Evolutionary conservation across 2,113 vertebrate species (phyloP), one percentile per base, ranked within the genome.

Genomic region (Ondatra zibethicus): DNA sequence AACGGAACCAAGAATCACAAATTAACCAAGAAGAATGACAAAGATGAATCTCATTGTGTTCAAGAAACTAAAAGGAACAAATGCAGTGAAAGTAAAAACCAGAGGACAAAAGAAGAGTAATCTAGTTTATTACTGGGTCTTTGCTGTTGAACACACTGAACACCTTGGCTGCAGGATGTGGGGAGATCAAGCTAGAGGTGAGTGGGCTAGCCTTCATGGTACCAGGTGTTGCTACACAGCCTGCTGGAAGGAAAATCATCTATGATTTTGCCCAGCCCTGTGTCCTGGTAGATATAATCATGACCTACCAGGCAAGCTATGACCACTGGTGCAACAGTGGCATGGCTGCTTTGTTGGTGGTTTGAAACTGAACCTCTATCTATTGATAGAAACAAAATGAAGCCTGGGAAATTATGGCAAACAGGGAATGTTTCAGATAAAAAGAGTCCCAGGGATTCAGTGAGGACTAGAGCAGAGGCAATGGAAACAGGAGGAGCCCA

Each of bases 291-390:
- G 42, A 11, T 36, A 68, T 0, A 47, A 36, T 23, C 1, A 47
- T 68, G 63, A 36, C 42, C 63, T 66, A 21, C 29, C 29, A 2
- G 42, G 31, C 42, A 50, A 66, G 12, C 23, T 50, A 36, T 2
- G 3, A 0, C 19, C 31, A 68, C 29, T 68, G 27, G 9, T 11
- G 2, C 42, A 25, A 36, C 25, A 25, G 10, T 23, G 17, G 29
- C 31, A 47, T 36, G 42, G 5, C 19, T 33, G 9, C 13, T 68
- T 7, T 25, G 19, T 36, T 4, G 85, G 29, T 55, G 27, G 2
- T 17, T 95, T 58, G n/a, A 58, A 55, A 70, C 0, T 5, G 33
- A 87, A 68, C 58, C 39, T 1, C 0, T 10, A 7, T 3, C 55
- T 16, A 1, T 33, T 29, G 50, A 13, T 33, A 45, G 42, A 85